A percentile compares a stretch with the other conserved stretches of the same genome.
Conservation (phyloP, 2,888 invertebrate genomes). For the Leptinotarsa tumamoca region DNA sequence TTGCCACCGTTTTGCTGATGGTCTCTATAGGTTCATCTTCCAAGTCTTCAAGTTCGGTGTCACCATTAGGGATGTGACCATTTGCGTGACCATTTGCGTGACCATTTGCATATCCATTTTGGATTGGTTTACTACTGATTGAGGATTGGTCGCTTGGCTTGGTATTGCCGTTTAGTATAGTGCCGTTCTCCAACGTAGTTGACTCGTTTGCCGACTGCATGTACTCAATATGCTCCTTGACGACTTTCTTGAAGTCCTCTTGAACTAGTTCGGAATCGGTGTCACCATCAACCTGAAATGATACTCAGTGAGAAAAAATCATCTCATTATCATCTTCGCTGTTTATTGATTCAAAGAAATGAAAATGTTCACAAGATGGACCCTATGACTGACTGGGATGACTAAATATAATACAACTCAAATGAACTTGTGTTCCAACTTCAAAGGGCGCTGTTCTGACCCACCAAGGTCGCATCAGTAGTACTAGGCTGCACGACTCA, state of each 20-base stretch:
- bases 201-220: constrained; percentile 61
- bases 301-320: too few species aligned
- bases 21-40: constrained; percentile 62
- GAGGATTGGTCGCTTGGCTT: constrained; percentile 50
- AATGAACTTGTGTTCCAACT: too few species aligned
- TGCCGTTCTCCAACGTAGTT: constrained; percentile 41
- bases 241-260: constrained; percentile 78
- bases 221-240: constrained; percentile 77
- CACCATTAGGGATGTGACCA: constrained; percentile 53
- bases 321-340: too few species aligned
- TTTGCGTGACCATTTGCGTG: constrained; percentile 50
- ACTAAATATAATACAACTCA: too few species aligned
- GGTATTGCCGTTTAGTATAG: constrained; percentile 19
- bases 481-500: too few species aligned
- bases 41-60: constrained; percentile 58
- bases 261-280: constrained; percentile 84
- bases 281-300: constrained; percentile 83
- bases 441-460: too few species aligned
- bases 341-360: too few species aligned
- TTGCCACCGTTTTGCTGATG: constrained; percentile 60
- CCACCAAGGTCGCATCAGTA: too few species aligned
- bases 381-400: too few species aligned
- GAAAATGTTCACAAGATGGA: too few species aligned
- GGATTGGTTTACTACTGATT: constrained; percentile 33
- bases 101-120: constrained; percentile 34